Conservation (phyloP, 1,140 invertebrate genomes). For the Anoplophora glabripennis region DNA sequence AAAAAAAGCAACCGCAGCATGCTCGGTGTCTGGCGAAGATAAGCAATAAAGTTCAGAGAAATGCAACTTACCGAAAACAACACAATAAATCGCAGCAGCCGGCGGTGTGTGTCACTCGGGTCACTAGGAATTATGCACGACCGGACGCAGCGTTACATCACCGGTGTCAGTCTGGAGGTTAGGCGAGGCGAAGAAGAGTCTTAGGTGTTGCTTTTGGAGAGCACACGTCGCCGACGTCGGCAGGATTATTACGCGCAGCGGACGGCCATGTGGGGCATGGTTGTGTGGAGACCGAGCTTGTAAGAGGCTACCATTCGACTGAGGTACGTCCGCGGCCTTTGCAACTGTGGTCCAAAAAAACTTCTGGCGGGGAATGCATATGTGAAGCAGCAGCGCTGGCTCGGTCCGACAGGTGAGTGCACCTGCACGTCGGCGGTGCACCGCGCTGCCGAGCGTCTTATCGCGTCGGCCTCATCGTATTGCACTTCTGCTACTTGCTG, state of each 20-base stretch:
- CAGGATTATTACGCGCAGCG: neutral
- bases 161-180: too few species aligned
- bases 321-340: neutral
- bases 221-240: neutral
- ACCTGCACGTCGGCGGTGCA: conserved; percentile 2
- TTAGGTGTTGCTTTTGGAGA: neutral
- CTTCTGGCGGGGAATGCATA: conserved; percentile 2
- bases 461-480: too few species aligned
- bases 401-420: conserved; percentile 9
- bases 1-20: too few species aligned
- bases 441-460: too few species aligned
- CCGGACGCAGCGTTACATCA: too few species aligned
- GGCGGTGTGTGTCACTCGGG: neutral
- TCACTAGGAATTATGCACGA: neutral
- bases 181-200: too few species aligned
- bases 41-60: conserved; percentile 8
- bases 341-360: neutral
- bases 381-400: neutral
- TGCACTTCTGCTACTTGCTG: too few species aligned
- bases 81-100: neutral
- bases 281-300: neutral
- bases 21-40: conserved; percentile 6
- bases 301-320: neutral
- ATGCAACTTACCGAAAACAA: conserved; percentile 9
- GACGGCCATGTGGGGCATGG: neutral